Percentiles rank a stretch among this genome's conserved stretches.
phyloP scores from a whole-genome alignment of 2,797 vertebrate species.

The Anguilla pacifica region DNA sequence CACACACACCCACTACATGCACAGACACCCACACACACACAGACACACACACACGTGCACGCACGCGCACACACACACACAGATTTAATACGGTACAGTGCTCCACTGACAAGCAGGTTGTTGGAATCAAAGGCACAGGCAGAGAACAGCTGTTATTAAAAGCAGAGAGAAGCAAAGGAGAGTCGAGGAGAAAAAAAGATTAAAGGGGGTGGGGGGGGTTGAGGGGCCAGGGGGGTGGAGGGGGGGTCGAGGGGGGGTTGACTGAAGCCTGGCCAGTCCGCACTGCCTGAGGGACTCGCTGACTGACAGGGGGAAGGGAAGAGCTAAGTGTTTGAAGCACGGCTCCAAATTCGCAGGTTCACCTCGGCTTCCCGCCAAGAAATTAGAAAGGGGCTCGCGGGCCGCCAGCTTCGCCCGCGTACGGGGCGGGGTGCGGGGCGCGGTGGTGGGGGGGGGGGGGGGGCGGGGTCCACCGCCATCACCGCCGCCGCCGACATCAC shows the following conservation, averaged over 20 bases:
- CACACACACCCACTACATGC: constrained; percentile 8
- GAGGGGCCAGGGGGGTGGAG: neutral
- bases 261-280: constrained; percentile 84
- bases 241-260: constrained; percentile 72
- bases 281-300: constrained; percentile 75
- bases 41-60: too few relatives aligned
- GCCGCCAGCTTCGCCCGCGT: too few relatives aligned
- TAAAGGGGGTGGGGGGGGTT: neutral
- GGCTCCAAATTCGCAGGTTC: constrained; percentile 53
- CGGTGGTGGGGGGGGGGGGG: too few relatives aligned
- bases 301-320: constrained; percentile 74
- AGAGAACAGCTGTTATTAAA: constrained; percentile 81
- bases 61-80: constrained; percentile 34
- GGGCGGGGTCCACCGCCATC: constrained; percentile 37
- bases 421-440: too few relatives aligned
- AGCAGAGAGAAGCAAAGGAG: constrained; percentile 72
- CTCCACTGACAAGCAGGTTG: constrained; percentile 82
- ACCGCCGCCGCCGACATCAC: constrained; percentile 65
- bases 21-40: too few relatives aligned
- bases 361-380: constrained; percentile 58
- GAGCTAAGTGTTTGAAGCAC: constrained; percentile 49
- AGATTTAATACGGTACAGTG: constrained; percentile 85
- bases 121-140: constrained; percentile 82
- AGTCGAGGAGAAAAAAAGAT: constrained; percentile 70
- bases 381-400: constrained; percentile 44